Conservation (phyloP, 2,888 invertebrate species). For the Archaeoteleia sp. region DNA sequence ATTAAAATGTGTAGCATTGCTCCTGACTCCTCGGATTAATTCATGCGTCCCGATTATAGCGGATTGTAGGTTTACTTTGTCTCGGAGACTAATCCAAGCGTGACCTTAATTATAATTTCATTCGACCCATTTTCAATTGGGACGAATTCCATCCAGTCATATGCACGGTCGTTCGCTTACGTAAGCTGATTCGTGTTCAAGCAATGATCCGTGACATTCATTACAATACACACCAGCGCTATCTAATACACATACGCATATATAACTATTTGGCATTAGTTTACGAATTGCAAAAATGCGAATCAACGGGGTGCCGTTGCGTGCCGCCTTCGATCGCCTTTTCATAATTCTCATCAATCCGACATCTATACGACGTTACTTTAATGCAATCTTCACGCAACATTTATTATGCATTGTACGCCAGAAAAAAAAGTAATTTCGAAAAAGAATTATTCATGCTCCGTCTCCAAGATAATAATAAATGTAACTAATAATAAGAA, state of each 20-base stretch:
- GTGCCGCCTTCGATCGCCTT: too few relatives aligned
- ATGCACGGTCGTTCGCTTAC: conserved; percentile 48
- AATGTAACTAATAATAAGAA: conserved; percentile 22
- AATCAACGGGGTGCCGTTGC: too few relatives aligned
- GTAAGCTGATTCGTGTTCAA: conserved; percentile 44
- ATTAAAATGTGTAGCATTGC: too few relatives aligned
- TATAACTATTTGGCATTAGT: background rate
- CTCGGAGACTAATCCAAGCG: conserved; percentile 52
- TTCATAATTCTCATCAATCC: too few relatives aligned
- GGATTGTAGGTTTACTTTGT: conserved; percentile 49
- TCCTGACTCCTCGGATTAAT: too few relatives aligned
- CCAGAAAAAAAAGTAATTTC: background rate
- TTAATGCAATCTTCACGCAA: too few relatives aligned
- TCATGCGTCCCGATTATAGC: conserved; percentile 43
- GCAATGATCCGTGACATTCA: conserved; percentile 47
- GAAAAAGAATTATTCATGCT: conserved; percentile 32
- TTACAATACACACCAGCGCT: conserved; percentile 31
- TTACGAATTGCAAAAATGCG: conserved; percentile 24
- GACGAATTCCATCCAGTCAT: conserved; percentile 44
- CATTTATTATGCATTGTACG: too few relatives aligned
- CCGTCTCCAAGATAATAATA: conserved; percentile 43
- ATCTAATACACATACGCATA: conserved; percentile 19
- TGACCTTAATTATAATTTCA: conserved; percentile 54
- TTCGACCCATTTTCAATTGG: conserved; percentile 53
- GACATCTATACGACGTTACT: too few relatives aligned